These are phyloP conservation scores for Ichneumoninae sp. DNA, from an alignment of 2,888 invertebrate species.

Conservation along the genomic window DNA sequence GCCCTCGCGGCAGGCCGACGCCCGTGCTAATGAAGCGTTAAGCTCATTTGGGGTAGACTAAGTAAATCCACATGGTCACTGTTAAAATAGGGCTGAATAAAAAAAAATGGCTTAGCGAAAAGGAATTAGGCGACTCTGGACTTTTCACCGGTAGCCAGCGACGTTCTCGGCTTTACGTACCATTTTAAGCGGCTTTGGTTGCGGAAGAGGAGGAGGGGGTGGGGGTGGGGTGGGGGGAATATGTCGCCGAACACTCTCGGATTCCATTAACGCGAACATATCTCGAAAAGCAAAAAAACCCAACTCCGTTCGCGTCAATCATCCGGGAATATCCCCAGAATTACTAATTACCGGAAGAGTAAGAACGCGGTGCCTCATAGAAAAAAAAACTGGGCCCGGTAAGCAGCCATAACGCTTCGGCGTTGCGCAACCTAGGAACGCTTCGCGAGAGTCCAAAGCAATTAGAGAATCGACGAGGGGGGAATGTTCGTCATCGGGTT, in stretches of 20 bases:
- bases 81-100: conserved; percentile 35
- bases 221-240: not conserved
- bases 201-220: too few species aligned
- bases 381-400: conserved; percentile 31
- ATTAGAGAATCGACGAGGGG: conserved; percentile 25
- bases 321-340: conserved; percentile 34
- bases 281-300: conserved; percentile 3
- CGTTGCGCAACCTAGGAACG: conserved; percentile 48
- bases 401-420: conserved; percentile 28
- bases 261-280: conserved; percentile 3
- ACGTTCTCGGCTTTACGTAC: conserved; percentile 46
- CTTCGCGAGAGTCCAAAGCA: conserved; percentile 36
- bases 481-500: conserved; percentile 28
- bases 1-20: conserved; percentile 32
- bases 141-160: conserved; percentile 24
- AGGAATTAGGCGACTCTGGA: not conserved
- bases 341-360: conserved; percentile 42
- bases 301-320: conserved; percentile 17
- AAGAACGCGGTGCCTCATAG: conserved; percentile 22
- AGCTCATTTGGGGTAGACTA: conserved; percentile 27
- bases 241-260: conserved; percentile 25
- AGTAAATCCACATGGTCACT: conserved; percentile 51
- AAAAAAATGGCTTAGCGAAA: conserved; percentile 26
- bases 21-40: conserved; percentile 55
- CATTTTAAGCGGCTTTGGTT: not conserved